Base-by-base conservation (phyloP, 2,888 invertebrate species). In the Corbicula japonica region DNA sequence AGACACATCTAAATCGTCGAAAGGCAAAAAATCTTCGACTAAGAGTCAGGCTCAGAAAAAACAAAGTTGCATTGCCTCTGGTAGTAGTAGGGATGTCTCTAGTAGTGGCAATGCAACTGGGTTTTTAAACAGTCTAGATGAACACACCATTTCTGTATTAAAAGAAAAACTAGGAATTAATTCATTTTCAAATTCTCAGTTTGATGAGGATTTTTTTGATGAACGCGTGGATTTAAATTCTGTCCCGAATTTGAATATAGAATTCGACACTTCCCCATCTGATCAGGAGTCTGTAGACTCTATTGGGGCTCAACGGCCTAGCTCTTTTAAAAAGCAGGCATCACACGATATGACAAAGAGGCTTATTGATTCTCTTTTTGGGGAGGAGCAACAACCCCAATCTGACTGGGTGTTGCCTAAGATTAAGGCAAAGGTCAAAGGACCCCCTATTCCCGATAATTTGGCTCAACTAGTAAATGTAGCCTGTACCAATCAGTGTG, bases 401-500 rank as follows among this genome's bases (percentile, higher is more conserved):
- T 58, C 35, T 12, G 38, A 38, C 10, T 69, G 69, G 70, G 46
- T 6, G 26, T 15, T 41, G n/a, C 69, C 69, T 5, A 58, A 34
- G 8, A 2, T 58, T 4, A 69, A 69, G 23, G 30, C 10, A 28
- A 32, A n/a, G n/a, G 21, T 6, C 1, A 62, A 35, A 21, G 46
- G 62, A 10, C 8, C 4, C 3, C 44, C 62, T 18, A 32, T 46
- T 18, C 12, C 62, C 4, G 5, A 35, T 41, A 30, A 41, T 8
- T 56, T 68, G 41, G 56, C 56, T 15, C 38, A 41, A 5, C n/a
- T 68, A 23, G 30, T 56, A 2, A 54, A 68, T 41, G 28, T n/a
- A 12, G 52, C 68, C 28, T 41, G 68, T 58, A 30, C 70, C 2
- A 30, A 46, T 6, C 48, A 54, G 26, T 71, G 54, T 68, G 44